phyloP scores from a whole-genome alignment of 2,888 invertebrate species.

The Dryadula phaetusa region DNA sequence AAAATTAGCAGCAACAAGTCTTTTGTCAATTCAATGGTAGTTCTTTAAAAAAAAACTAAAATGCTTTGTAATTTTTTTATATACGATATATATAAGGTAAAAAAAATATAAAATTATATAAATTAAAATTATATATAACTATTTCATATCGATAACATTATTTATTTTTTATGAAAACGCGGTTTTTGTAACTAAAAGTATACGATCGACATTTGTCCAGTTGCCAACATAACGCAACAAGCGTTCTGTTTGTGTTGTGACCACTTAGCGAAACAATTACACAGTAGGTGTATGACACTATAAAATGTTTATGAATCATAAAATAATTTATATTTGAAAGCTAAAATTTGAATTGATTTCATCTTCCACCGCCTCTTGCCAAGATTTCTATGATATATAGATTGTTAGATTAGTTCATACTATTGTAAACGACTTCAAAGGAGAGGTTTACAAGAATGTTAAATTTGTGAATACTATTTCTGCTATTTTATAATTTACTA shows the following conservation, averaged over 20 bases:
- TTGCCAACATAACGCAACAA: conserved; percentile 39
- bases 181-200: conserved; percentile 30
- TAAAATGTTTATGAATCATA: conserved; percentile 51
- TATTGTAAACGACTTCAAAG: conserved; percentile 18
- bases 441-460: background rate
- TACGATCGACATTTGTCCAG: conserved; percentile 20
- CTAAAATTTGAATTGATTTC: conserved; percentile 32
- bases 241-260: conserved; percentile 37
- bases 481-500: background rate
- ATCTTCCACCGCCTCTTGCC: conserved; percentile 29
- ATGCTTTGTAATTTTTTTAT: too few relatives aligned
- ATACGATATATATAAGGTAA: too few relatives aligned
- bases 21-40: too few relatives aligned
- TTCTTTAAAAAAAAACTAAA: too few relatives aligned
- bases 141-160: too few relatives aligned
- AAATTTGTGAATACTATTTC: background rate
- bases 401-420: conserved; percentile 2
- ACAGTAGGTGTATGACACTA: conserved; percentile 44
- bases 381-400: conserved; percentile 13
- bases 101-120: too few relatives aligned
- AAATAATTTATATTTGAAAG: conserved; percentile 46
- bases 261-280: conserved; percentile 50
- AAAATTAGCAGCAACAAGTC: too few relatives aligned
- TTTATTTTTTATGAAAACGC: too few relatives aligned
- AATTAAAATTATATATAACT: too few relatives aligned